phyloP scores from a whole-genome alignment of 2,113 vertebrate species.

The Eublepharis macularius region DNA sequence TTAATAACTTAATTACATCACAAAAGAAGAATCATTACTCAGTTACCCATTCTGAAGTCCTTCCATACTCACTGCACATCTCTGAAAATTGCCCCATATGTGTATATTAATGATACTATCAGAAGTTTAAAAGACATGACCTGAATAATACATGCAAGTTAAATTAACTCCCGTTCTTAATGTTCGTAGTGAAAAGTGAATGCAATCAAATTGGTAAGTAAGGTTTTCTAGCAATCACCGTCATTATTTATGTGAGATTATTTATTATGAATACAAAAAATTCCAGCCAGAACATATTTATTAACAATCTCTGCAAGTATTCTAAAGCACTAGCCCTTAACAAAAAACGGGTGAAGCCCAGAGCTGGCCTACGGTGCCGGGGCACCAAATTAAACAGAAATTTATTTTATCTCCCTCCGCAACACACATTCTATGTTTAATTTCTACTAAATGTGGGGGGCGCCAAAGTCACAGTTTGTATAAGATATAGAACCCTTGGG shows the following conservation, averaged over 20 bases:
- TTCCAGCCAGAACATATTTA: constrained; percentile 39
- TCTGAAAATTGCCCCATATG: constrained; percentile 56
- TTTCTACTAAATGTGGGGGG: no score
- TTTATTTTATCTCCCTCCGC: no score
- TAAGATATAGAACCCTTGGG: no score
- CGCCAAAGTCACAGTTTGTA: no score
- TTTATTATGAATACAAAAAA: constrained; percentile 54
- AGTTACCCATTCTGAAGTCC: constrained; percentile 23
- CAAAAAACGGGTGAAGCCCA: no score
- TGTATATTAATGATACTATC: constrained; percentile 53
- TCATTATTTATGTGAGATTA: constrained; percentile 42
- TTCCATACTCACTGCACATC: constrained; percentile 35
- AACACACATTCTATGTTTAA: no score
- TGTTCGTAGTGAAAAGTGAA: constrained; percentile 46
- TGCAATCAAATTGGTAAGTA: constrained; percentile 47
- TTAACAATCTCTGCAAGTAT: constrained; percentile 25
- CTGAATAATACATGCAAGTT: constrained; percentile 64
- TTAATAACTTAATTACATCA: constrained; percentile 62
- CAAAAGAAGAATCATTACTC: constrained; percentile 57
- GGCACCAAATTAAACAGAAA: no score
- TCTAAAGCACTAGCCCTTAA: not conserved
- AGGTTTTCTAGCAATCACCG: constrained; percentile 52
- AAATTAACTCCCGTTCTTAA: constrained; percentile 66
- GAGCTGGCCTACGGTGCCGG: no score
- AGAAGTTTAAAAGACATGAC: constrained; percentile 53